Conservation (phyloP, 2,113 vertebrate species). For the Lanius ludovicianus region DNA sequence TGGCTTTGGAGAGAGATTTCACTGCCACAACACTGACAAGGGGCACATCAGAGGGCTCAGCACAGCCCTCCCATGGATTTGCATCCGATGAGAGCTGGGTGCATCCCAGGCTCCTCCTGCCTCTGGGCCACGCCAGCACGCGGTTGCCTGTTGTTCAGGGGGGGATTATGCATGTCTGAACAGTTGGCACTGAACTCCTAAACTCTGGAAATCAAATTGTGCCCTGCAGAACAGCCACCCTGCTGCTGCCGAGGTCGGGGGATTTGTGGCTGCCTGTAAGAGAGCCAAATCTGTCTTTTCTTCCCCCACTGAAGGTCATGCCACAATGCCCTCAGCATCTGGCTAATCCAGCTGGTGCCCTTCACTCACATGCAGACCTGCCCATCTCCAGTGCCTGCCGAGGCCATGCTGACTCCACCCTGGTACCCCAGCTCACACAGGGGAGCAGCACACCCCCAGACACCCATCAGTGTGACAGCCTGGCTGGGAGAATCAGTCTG, state of each 20-base stretch:
- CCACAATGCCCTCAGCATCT: neutral
- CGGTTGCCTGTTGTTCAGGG: neutral
- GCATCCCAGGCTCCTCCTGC: neutral
- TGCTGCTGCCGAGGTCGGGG: neutral
- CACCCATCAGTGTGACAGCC: fast-evolving
- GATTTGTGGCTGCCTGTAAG: neutral
- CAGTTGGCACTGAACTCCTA: neutral
- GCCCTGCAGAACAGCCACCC: neutral
- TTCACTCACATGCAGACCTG: neutral
- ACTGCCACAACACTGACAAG: fast-evolving
- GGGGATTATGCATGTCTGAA: neutral
- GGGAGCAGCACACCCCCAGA: neutral
- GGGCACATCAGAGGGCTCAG: neutral
- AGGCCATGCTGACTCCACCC: fast-evolving
- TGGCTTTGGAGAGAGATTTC: neutral
- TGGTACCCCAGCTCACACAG: neutral
- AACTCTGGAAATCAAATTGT: neutral
- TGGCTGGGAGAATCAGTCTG: neutral
- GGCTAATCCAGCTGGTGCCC: neutral
- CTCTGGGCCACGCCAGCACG: neutral
- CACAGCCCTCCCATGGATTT: neutral
- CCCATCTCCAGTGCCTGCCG: fast-evolving
- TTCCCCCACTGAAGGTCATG: neutral
- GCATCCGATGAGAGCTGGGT: fast-evolving
- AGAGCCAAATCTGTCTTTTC: neutral